Base-by-base conservation (phyloP, 2,888 invertebrate species). In the Portevinia maculata region DNA sequence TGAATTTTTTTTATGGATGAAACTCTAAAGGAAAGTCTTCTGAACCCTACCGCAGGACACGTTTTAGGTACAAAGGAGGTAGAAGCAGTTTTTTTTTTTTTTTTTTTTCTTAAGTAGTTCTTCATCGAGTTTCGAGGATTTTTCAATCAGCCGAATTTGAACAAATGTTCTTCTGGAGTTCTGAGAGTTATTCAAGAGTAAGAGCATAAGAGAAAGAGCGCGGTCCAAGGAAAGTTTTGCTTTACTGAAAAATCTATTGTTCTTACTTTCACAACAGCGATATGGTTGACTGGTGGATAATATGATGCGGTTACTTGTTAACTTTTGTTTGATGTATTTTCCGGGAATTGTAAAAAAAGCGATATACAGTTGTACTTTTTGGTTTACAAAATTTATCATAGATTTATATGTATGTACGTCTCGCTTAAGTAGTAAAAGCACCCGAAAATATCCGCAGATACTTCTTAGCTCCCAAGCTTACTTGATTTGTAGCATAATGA, bases 121-220 rank as follows among this genome's bases (percentile, higher is more conserved):
- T 62, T 76, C 59, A 76, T 73, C 48, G 71, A 67, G 67, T 78
- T 83, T 76, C 60, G 57, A 83, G 76, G 71, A 83, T 83, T 83
- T 83, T 83, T 67, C 76, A 83, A 83, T 83, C 83, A 83, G 76
- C 28, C 53, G 67, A 78, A 83, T 83, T 71, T 76, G 67, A 81
- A 81, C 75, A 81, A 81, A 70, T 70, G 81, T 81, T 75, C 65
- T 81, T 64, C 59, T 65, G 46, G 52, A 81, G 74, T 62, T 70
- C 1, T 13, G 15, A 39, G 15, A 44, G 44, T 48, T 24, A 5
- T 50, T 64, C 13, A 1, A 30, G 15, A 41, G 39, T 19, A 37
- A n/a, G 30, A 15, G 28, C 17, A 24, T 5, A 7, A 34, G 53
- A 37, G 17, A 5, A 30, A 6, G 32, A 37, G n/a, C 2, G 17